A percentile compares a stretch with the other conserved stretches of the same genome.
Conservation (phyloP, 2,797 vertebrate species). For the Sciurus vulgaris region DNA sequence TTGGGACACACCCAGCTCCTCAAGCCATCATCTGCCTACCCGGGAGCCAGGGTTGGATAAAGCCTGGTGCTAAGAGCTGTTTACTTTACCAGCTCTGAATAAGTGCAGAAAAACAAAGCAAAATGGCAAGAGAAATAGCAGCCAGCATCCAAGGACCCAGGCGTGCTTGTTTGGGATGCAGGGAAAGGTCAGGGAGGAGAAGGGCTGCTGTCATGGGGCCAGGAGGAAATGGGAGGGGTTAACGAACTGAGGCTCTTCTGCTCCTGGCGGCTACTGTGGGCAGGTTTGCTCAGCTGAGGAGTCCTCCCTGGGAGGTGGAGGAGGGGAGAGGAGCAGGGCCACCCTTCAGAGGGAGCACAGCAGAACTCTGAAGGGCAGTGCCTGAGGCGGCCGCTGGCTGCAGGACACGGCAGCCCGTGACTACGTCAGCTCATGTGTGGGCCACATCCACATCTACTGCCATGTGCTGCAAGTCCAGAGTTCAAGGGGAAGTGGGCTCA, state of each 20-base stretch:
- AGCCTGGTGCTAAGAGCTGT: background rate
- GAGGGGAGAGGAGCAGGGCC: background rate
- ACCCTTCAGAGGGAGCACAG: background rate
- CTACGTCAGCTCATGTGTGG: background rate
- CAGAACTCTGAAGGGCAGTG: background rate
- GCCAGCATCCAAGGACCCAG: background rate
- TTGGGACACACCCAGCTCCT: background rate
- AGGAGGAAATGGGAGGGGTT: background rate
- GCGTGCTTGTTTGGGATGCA: background rate
- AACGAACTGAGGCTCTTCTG: background rate
- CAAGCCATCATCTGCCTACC: accelerated
- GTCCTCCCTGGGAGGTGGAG: background rate
- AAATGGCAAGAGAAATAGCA: background rate
- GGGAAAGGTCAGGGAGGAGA: background rate
- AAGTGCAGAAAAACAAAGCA: background rate
- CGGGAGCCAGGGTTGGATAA: background rate
- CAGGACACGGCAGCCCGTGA: background rate
- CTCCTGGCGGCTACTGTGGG: background rate
- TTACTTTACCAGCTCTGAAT: constrained; percentile 4
- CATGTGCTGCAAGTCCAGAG: background rate
- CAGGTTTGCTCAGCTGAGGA: background rate
- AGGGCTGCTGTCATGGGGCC: background rate
- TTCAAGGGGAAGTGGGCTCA: background rate
- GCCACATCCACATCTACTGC: background rate
- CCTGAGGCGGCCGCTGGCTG: background rate